A percentile compares a stretch with the other conserved stretches of the same genome.
Evolutionary conservation across 2,113 vertebrate species (phyloP).

Genomic region (Dolichotis patagonum): DNA sequence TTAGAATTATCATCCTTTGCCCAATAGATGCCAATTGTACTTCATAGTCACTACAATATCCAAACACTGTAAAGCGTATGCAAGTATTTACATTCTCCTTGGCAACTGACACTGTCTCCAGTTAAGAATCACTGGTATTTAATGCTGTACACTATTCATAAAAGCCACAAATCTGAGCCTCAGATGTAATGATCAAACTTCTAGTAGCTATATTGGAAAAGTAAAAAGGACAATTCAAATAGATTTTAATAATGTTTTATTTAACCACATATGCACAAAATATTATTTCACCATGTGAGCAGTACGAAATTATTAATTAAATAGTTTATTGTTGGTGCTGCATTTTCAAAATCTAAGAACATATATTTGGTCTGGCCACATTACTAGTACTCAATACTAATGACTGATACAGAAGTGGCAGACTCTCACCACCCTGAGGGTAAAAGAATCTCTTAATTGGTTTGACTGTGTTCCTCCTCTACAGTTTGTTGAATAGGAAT

Average conservation of each 20-base stretch:
- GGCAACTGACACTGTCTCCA: background rate
- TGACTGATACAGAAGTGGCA: background rate
- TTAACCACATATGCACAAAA: background rate
- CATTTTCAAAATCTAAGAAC: background rate
- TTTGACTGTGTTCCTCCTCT: background rate
- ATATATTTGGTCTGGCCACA: background rate
- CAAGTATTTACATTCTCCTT: background rate
- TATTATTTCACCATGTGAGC: background rate
- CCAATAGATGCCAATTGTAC: background rate
- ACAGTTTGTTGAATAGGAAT: background rate
- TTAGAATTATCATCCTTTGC: background rate
- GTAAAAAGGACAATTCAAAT: background rate
- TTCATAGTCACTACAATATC: background rate
- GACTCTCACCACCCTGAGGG: background rate
- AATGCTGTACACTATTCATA: background rate
- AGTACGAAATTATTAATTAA: background rate
- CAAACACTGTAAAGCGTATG: background rate
- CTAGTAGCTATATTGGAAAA: background rate
- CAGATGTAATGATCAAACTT: background rate
- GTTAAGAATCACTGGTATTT: background rate
- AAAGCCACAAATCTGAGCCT: background rate
- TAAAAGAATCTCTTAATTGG: background rate
- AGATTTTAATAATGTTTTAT: slow-evolving; percentile 20
- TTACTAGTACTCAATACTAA: background rate
- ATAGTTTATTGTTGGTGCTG: background rate